phyloP scores from a whole-genome alignment of 2,113 vertebrate species.

The Psophia crepitans region DNA sequence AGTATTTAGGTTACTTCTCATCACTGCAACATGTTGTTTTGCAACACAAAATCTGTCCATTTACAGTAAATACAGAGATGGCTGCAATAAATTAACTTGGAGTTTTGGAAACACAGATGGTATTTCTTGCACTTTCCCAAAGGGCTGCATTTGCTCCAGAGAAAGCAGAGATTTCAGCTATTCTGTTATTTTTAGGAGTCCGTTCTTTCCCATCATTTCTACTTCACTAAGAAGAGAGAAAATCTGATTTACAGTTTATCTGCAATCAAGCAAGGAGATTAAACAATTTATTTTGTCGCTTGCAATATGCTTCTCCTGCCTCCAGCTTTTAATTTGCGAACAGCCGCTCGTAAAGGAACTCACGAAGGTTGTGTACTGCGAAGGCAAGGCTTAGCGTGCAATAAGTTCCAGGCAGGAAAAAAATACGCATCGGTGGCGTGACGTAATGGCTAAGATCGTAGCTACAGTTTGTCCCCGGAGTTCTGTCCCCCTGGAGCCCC shows the following conservation, averaged over 20 bases:
- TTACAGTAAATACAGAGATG: conserved; percentile 36
- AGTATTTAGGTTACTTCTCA: not conserved
- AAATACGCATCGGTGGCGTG: accelerated
- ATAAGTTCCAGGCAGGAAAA: not conserved
- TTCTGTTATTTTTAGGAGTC: conserved; percentile 34
- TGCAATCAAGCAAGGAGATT: not conserved
- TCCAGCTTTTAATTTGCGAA: not conserved
- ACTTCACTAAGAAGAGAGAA: not conserved
- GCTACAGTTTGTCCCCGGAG: accelerated
- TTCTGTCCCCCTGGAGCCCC: accelerated
- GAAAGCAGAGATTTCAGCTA: not conserved
- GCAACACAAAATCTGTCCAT: conserved; percentile 22
- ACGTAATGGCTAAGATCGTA: accelerated
- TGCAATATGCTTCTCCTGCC: not conserved
- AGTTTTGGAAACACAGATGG: conserved; percentile 57
- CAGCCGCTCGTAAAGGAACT: not conserved
- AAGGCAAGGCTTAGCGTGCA: not conserved
- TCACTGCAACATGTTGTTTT: conserved; percentile 37
- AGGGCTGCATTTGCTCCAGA: not conserved
- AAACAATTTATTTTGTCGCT: not conserved
- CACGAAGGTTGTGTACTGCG: accelerated
- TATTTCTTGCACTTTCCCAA: conserved; percentile 38
- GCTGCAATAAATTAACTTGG: conserved; percentile 42
- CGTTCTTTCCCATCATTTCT: not conserved
- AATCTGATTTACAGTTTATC: conserved; percentile 7